Conservation (phyloP, 1,140 invertebrate genomes). For the Tetranychus cinnabarinus region DNA sequence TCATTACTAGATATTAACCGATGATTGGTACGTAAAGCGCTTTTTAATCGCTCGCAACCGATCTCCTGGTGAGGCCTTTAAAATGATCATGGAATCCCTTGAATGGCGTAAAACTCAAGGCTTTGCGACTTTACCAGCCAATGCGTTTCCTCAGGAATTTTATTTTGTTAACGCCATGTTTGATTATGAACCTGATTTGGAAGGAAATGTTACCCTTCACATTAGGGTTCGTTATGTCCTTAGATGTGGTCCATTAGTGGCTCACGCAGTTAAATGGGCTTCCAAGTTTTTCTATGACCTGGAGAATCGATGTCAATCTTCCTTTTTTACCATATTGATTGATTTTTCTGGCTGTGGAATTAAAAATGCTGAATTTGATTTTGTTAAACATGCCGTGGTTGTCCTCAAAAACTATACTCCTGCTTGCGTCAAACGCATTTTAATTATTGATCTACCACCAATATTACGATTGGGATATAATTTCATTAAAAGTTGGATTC, state of each 20-base stretch:
- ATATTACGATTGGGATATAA: not conserved
- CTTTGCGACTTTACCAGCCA: not conserved
- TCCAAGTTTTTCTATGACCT: not conserved
- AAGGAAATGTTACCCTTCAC: constrained; percentile 3
- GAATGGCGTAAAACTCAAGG: not conserved
- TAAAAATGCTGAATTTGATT: constrained; percentile 9
- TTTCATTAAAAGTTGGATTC: not conserved
- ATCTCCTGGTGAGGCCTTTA: not conserved
- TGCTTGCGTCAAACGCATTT: constrained; percentile 4
- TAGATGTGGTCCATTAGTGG: constrained; percentile 3
- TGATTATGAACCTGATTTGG: constrained; percentile 5
- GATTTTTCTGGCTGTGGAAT: constrained; percentile 6
- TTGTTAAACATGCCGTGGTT: constrained; percentile 6
- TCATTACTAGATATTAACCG: not conserved
- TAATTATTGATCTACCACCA: constrained; percentile 6
- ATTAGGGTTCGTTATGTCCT: constrained; percentile 7
- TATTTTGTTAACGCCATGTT: constrained; percentile 7
- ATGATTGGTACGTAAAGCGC: constrained; percentile 9
- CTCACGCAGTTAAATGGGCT: not conserved
- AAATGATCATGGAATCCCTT: constrained; percentile 3
- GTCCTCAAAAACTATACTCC: constrained; percentile 6
- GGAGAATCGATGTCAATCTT: constrained; percentile 1
- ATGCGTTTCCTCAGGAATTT: constrained; percentile 7
- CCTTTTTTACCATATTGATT: constrained; percentile 6
- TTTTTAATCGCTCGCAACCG: constrained; percentile 1